phyloP scores from a whole-genome alignment of 2,888 invertebrate genomes.

The Augiades crinisus region DNA sequence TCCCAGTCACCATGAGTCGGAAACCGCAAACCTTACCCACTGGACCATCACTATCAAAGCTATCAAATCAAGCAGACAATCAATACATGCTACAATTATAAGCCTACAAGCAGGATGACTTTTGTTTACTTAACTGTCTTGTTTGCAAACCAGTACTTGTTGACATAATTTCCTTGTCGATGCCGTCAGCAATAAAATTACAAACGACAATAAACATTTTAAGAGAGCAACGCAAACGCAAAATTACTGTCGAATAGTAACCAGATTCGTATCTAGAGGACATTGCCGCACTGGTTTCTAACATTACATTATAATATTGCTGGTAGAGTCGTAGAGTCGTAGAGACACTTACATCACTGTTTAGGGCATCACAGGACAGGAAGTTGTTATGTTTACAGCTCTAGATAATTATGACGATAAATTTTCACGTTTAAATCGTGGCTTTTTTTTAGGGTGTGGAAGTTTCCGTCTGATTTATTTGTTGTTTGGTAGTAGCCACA shows the following conservation, averaged over 20 bases:
- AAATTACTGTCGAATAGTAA: conserved; percentile 53
- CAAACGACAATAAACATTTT: conserved; percentile 51
- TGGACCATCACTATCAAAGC: too few relatives aligned
- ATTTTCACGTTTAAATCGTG: too few relatives aligned
- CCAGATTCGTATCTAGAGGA: conserved; percentile 56
- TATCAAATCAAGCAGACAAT: too few relatives aligned
- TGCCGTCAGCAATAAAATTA: not conserved
- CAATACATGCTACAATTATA: too few relatives aligned
- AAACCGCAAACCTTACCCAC: too few relatives aligned
- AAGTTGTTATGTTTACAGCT: conserved; percentile 20
- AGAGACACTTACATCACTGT: conserved; percentile 21
- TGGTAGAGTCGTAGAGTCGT: conserved; percentile 12
- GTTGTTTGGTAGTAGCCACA: too few relatives aligned
- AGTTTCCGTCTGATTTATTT: too few relatives aligned
- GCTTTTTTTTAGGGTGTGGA: too few relatives aligned
- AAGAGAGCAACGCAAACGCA: conserved; percentile 49
- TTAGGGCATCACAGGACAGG: conserved; percentile 17
- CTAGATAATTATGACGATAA: not conserved
- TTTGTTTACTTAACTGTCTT: too few relatives aligned
- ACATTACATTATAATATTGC: conserved; percentile 37
- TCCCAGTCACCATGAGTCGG: too few relatives aligned
- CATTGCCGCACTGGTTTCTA: conserved; percentile 58
- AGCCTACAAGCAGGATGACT: too few relatives aligned
- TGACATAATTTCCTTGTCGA: not conserved
- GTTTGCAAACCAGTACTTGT: too few relatives aligned